A percentile compares a stretch with the other conserved stretches of the same genome.
phyloP scores from a whole-genome alignment of 2,797 vertebrate species.

The Schizopygopsis pylzovi region DNA sequence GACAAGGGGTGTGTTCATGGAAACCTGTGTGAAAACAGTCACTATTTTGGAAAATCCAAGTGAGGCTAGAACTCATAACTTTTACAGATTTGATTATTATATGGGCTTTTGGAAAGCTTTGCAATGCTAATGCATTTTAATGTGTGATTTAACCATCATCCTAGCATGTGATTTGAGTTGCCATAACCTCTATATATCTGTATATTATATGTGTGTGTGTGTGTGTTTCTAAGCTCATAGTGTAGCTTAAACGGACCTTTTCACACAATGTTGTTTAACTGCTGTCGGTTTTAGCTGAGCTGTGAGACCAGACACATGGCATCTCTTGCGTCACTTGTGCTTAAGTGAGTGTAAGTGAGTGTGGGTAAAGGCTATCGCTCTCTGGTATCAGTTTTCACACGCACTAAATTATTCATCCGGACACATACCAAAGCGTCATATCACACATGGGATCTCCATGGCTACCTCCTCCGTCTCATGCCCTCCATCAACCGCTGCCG shows the following conservation, averaged over 20 bases:
- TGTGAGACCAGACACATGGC: conserved; percentile 60
- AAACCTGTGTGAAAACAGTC: neutral
- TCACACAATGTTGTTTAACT: conserved; percentile 6
- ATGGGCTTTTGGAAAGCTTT: neutral
- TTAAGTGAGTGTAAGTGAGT: conserved; percentile 46
- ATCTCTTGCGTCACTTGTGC: conserved; percentile 34
- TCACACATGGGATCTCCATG: conserved; percentile 82
- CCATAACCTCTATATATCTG: neutral
- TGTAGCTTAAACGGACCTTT: neutral
- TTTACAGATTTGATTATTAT: neutral
- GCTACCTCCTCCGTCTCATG: conserved; percentile 77
- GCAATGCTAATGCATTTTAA: neutral
- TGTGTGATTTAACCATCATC: conserved; percentile 7
- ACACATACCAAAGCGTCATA: conserved; percentile 69
- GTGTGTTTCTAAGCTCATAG: neutral
- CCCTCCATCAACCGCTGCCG: conserved; percentile 66
- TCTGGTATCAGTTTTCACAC: conserved; percentile 65
- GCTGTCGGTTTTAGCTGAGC: conserved; percentile 53
- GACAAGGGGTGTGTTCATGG: neutral
- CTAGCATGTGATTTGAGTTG: neutral
- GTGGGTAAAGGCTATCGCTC: conserved; percentile 17
- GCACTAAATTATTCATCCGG: conserved; percentile 86
- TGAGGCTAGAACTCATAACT: neutral
- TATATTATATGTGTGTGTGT: neutral
- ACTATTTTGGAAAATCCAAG: neutral